Base-by-base conservation (phyloP, 2,113 vertebrate genomes). In the Semicossyphus pulcher region DNA sequence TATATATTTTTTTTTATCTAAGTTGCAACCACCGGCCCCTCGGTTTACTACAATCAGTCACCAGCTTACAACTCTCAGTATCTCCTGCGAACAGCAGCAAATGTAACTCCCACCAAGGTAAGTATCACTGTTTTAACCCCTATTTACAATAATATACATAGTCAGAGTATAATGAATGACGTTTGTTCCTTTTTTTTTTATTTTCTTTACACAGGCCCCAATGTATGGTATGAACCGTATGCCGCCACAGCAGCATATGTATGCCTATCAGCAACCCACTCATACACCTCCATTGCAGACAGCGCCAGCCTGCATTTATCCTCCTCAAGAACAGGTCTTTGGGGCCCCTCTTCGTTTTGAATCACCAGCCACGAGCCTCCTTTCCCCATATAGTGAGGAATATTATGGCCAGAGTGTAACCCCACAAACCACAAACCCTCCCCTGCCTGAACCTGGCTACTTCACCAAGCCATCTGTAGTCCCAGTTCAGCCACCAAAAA, bases 91-190 rank as follows among this genome's bases (percentile, higher is more conserved):
- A 93, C 97, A 86, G 95, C 97, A 45, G 92, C 95, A 76, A 98
- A 95, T 86, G 95, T 96, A 68, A 99, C 97, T 11, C 97, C 97
- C 80, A 95, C 96, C 14, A 98, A 98, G 96, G 98, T 99, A 92
- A 88, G 73, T 87, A 21, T 59, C 0, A 34, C 34, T 28, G 10
- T 78, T 20, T 15, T 47, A 47, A 54, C 53, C 31, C 10, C 20
- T 15, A 8, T 65, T 57, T 16, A 48, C 1, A 21, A 7, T n/a
- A n/a, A 60, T 41, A 25, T 23, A 54, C 18, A 16, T 56, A 5
- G 4, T 39, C 1, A 4, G 10, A 39, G 5, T 78, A 15, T 42
- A 16, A 16, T 8, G 1, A 56, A 6, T 68, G 0, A 37, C 18
- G 21, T 52, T 69, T 58, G 4, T 57, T 37, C 49, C 41, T 14